Percentiles rank a stretch among this genome's conserved stretches.
phyloP scores from a whole-genome alignment of 1,140 invertebrate genomes.

The Zaprionus ornatus region DNA sequence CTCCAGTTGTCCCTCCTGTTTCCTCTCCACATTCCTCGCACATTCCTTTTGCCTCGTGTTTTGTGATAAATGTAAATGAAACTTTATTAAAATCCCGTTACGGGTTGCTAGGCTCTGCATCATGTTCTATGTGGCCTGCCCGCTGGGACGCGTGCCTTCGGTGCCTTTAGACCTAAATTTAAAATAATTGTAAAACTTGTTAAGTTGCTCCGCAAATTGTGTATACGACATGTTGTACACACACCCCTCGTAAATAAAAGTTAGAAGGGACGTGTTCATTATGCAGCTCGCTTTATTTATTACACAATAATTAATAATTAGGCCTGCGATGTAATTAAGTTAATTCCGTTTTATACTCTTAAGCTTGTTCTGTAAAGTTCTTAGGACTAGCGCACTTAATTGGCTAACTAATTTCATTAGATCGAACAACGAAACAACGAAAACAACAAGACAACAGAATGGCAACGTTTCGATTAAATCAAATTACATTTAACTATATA shows the following conservation, averaged over 20 bases:
- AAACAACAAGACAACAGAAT: conserved; percentile 48
- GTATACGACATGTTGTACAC: conserved; percentile 16
- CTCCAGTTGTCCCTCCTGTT: not conserved
- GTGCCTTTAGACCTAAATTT: conserved; percentile 29
- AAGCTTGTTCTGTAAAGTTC: conserved; percentile 21
- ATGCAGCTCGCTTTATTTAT: conserved; percentile 26
- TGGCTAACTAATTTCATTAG: conserved; percentile 25
- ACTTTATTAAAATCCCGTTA: conserved; percentile 54
- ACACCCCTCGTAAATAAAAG: not conserved
- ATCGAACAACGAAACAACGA: conserved; percentile 38
- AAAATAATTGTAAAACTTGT: conserved; percentile 67
- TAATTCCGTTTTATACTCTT: conserved; percentile 4
- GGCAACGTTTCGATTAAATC: conserved; percentile 60
- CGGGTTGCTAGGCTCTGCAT: conserved; percentile 17
- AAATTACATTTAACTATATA: conserved; percentile 38
- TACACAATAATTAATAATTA: conserved; percentile 22
- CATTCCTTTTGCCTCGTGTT: not conserved
- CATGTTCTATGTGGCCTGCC: not conserved
- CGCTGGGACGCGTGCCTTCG: not conserved
- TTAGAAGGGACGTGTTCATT: conserved; percentile 1
- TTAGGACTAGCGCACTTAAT: conserved; percentile 17
- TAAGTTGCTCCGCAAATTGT: conserved; percentile 28
- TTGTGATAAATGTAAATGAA: conserved; percentile 61
- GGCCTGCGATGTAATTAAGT: conserved; percentile 4
- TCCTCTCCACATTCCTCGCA: conserved; percentile 15